phyloP scores from a whole-genome alignment of 2,797 vertebrate genomes.

The Hoplostethus atlanticus region DNA sequence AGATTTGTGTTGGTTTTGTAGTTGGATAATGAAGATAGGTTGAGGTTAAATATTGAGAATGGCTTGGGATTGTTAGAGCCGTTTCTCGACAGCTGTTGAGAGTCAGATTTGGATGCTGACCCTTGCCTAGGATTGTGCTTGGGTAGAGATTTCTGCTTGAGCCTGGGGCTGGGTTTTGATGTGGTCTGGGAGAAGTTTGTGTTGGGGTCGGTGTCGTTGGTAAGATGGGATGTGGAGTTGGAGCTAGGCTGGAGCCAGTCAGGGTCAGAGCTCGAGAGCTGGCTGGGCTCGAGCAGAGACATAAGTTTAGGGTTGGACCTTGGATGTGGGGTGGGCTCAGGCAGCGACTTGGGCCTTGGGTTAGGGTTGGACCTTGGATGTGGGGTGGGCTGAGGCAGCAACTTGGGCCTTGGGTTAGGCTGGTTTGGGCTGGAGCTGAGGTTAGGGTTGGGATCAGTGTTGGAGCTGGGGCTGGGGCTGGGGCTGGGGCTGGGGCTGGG shows the following conservation, averaged over 20 bases:
- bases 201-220: not conserved
- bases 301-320: slow-evolving; percentile 5
- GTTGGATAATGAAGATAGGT: not conserved
- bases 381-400: slow-evolving; percentile 16
- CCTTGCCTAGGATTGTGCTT: slow-evolving; percentile 26
- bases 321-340: slow-evolving; percentile 18
- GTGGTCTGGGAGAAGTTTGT: slow-evolving; percentile 1
- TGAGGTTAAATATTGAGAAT: not conserved
- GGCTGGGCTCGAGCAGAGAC: slow-evolving; percentile 4
- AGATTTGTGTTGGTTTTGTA: slow-evolving; percentile 14
- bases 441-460: slow-evolving; percentile 1
- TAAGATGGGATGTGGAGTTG: slow-evolving; percentile 4
- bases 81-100: slow-evolving; percentile 9
- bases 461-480: slow-evolving; percentile 43
- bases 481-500: slow-evolving; percentile 39
- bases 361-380: slow-evolving; percentile 21
- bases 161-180: slow-evolving; percentile 23
- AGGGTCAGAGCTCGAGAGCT: slow-evolving; percentile 2
- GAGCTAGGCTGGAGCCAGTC: slow-evolving; percentile 12
- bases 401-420: slow-evolving; percentile 18
- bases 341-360: slow-evolving; percentile 9
- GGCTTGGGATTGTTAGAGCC: slow-evolving; percentile 7
- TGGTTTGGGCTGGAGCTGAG: slow-evolving; percentile 10
- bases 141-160: not conserved
- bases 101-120: not conserved